Percentiles rank a stretch among this genome's conserved stretches.
Conservation (phyloP, 2,797 vertebrate genomes). For the Eospalax fontanierii region DNA sequence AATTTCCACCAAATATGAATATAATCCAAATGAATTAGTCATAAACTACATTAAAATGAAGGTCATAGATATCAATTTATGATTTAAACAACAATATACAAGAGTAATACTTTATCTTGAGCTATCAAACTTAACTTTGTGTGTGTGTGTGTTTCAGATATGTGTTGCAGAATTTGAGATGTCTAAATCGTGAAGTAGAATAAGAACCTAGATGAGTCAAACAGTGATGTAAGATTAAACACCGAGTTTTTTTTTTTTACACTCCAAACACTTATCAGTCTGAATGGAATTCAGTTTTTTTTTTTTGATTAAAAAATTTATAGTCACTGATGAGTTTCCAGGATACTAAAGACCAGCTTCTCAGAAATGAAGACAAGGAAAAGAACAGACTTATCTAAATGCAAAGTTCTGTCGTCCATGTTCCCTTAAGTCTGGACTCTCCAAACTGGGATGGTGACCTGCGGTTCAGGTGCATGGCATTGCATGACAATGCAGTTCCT, state of each 20-base stretch:
- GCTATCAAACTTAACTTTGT: constrained; percentile 46
- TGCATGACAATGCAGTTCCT: background rate
- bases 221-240: background rate
- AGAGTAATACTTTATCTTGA: constrained; percentile 67
- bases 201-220: constrained; percentile 60
- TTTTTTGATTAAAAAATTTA: background rate
- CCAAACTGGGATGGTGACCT: background rate
- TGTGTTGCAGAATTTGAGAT: constrained; percentile 16
- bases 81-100: constrained; percentile 38
- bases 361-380: background rate
- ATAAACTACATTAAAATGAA: constrained; percentile 68
- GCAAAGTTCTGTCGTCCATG: background rate
- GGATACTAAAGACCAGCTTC: background rate
- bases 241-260: background rate
- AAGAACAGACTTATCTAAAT: background rate
- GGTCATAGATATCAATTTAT: background rate
- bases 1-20: constrained; percentile 46
- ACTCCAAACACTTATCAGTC: background rate
- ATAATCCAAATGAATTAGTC: constrained; percentile 64
- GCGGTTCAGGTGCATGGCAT: background rate
- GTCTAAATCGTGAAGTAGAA: constrained; percentile 60
- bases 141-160: background rate
- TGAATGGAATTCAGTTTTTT: constrained; percentile 21
- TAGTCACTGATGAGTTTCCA: constrained; percentile 23
- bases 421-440: background rate